A percentile compares a stretch with the other conserved stretches of the same genome.
Evolutionary conservation across 2,888 invertebrate genomes (phyloP).

Genomic region (Leptarthrus brevirostris): DNA sequence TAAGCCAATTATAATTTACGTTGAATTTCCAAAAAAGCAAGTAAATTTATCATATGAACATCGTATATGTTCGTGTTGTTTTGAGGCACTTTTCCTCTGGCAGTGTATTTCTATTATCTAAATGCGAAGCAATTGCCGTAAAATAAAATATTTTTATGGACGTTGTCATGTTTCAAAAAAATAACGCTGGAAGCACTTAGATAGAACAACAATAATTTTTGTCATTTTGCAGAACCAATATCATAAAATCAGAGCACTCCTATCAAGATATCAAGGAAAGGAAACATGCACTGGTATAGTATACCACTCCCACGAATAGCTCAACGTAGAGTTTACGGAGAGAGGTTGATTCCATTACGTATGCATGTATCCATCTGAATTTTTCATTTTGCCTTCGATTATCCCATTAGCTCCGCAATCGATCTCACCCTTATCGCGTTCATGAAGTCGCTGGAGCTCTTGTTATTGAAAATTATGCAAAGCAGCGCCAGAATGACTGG

Average conservation of each 20-base stretch:
- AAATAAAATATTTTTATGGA: conserved; percentile 6
- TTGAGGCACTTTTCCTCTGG: too few species aligned
- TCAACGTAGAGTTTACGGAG: not conserved
- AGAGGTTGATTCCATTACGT: not conserved
- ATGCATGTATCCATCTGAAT: conserved; percentile 48
- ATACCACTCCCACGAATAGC: not conserved
- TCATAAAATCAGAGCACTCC: conserved; percentile 22
- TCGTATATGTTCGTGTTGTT: too few species aligned
- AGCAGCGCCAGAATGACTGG: conserved; percentile 44
- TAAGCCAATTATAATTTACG: too few species aligned
- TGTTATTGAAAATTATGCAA: conserved; percentile 55
- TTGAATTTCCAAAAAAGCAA: too few species aligned
- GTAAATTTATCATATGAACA: too few species aligned
- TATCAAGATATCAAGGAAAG: too few species aligned
- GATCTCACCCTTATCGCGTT: conserved; percentile 50
- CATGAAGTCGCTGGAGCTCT: conserved; percentile 18
- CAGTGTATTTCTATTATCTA: conserved; percentile 27
- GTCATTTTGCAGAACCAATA: conserved; percentile 27
- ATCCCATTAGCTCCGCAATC: conserved; percentile 52
- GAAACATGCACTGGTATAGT: too few species aligned
- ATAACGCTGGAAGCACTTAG: conserved; percentile 2
- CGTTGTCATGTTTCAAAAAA: not conserved
- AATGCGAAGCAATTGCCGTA: conserved; percentile 25
- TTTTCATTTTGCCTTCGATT: conserved; percentile 53
- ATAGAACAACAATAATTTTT: conserved; percentile 8